These are phyloP conservation scores for Agrotis ipsilon DNA, from an alignment of 2,888 invertebrate genomes.

Conservation along the genomic window DNA sequence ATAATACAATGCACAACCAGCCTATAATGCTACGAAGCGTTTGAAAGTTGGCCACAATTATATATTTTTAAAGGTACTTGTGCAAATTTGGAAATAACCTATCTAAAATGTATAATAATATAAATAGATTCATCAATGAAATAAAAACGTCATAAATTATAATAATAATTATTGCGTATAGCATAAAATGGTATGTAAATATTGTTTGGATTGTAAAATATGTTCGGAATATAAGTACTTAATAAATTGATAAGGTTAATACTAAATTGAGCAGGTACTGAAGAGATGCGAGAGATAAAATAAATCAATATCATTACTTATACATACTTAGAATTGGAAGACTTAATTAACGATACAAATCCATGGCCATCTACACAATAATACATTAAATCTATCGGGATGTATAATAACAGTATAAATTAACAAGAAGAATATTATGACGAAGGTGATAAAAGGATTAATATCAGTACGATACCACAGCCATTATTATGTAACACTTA, in stretches of 20 bases:
- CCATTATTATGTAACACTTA: constrained; percentile 89
- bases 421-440: constrained; percentile 79
- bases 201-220: constrained; percentile 55
- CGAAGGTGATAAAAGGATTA: constrained; percentile 82
- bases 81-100: constrained; percentile 61
- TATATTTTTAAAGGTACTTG: constrained; percentile 31
- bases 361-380: constrained; percentile 81
- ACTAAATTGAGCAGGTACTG: constrained; percentile 84
- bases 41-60: constrained; percentile 43
- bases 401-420: constrained; percentile 74
- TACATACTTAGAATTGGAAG: constrained; percentile 88
- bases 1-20: constrained; percentile 45
- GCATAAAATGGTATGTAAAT: constrained; percentile 48
- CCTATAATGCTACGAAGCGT: constrained; percentile 54
- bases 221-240: constrained; percentile 60
- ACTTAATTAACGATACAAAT: constrained; percentile 88
- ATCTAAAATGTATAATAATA: constrained; percentile 40
- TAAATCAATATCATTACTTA: constrained; percentile 75
- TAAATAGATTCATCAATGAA: constrained; percentile 39
- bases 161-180: constrained; percentile 34
- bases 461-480: constrained; percentile 90
- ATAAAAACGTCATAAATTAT: constrained; percentile 43
- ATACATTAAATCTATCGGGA: constrained; percentile 77
- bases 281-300: constrained; percentile 79
- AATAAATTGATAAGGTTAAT: constrained; percentile 74